A percentile compares a stretch with the other conserved stretches of the same genome.
phyloP scores from a whole-genome alignment of 2,888 invertebrate species.

The Pemphredon lugubris region DNA sequence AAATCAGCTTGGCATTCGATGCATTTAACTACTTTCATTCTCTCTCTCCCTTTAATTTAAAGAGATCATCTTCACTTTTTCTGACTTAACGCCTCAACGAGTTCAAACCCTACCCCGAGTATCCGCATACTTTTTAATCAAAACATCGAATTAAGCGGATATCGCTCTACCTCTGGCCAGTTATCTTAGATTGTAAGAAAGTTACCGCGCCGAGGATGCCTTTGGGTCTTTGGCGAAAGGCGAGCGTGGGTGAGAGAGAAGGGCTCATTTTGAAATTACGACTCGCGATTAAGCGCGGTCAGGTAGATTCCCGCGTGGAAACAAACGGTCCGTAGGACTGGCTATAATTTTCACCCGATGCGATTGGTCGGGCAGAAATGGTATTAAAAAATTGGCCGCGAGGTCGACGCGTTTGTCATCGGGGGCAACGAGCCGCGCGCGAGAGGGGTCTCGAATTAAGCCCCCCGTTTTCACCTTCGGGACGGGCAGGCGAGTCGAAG shows the following conservation, averaged over 20 bases:
- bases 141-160: too few species aligned
- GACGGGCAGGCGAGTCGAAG: constrained; percentile 39
- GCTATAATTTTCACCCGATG: constrained; percentile 71
- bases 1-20: too few species aligned
- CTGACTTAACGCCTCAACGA: too few species aligned
- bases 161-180: not conserved
- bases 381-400: constrained; percentile 72
- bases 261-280: constrained; percentile 56
- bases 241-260: constrained; percentile 2
- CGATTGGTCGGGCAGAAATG: constrained; percentile 67
- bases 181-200: not conserved
- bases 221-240: not conserved
- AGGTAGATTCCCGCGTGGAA: constrained; percentile 68
- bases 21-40: too few species aligned
- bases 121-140: too few species aligned
- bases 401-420: constrained; percentile 70
- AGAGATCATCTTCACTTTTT: too few species aligned
- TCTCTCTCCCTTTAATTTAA: too few species aligned
- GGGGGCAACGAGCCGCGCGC: constrained; percentile 40
- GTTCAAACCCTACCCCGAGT: too few species aligned
- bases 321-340: constrained; percentile 72
- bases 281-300: constrained; percentile 70
- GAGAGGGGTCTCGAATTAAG: constrained; percentile 47
- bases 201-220: not conserved
- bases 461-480: constrained; percentile 46